These are phyloP conservation scores for Hydriomena furcata DNA, from an alignment of 2,888 invertebrate genomes.

Conservation along the genomic window DNA sequence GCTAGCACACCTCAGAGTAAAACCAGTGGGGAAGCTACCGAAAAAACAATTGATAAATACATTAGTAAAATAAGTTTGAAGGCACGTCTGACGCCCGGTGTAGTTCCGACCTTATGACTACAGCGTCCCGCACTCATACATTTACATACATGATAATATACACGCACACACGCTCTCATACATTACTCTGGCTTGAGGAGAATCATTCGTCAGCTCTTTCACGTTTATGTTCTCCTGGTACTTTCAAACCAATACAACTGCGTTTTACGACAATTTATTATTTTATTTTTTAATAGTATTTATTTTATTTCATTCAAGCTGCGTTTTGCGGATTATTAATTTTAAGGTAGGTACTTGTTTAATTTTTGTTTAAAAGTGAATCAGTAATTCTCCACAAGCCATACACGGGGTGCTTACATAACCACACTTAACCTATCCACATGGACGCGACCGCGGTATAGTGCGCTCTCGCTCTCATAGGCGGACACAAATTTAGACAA, in stretches of 20 bases:
- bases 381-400: slow-evolving; percentile 14
- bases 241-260: neutral
- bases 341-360: too few species aligned
- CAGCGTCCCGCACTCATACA: slow-evolving; percentile 56
- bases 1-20: neutral
- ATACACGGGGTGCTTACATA: slow-evolving; percentile 71
- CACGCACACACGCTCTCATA: slow-evolving; percentile 40
- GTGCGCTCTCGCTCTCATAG: slow-evolving; percentile 42
- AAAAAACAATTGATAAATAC: slow-evolving; percentile 67
- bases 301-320: too few species aligned
- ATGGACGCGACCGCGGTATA: slow-evolving; percentile 52
- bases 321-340: too few species aligned
- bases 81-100: slow-evolving; percentile 70
- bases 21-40: neutral
- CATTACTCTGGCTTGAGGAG: slow-evolving; percentile 15
- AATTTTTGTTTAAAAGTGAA: neutral
- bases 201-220: slow-evolving; percentile 10
- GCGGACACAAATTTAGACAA: slow-evolving; percentile 46
- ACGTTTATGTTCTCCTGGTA: neutral
- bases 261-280: too few species aligned
- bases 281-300: too few species aligned
- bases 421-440: slow-evolving; percentile 66
- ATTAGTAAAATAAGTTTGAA: slow-evolving; percentile 56
- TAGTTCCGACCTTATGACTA: slow-evolving; percentile 55
- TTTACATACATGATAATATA: slow-evolving; percentile 51